Conservation (phyloP, 1,140 invertebrate species). For the Cotesia typhae region DNA sequence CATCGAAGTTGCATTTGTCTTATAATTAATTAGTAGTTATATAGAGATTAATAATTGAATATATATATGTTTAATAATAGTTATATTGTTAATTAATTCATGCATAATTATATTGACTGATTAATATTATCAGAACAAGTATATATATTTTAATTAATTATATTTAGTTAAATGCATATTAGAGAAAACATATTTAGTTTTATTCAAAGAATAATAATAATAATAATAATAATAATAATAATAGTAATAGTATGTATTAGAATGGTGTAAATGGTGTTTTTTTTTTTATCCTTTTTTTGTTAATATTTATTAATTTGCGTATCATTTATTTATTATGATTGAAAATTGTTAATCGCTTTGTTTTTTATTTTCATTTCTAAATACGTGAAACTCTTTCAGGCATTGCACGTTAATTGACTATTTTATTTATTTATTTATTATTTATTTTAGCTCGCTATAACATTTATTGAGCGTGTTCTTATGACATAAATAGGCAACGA, state of each 20-base stretch:
- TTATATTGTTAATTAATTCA: too few species aligned
- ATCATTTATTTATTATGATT: conserved; percentile 1
- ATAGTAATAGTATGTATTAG: neutral
- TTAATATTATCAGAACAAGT: too few species aligned
- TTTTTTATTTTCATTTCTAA: conserved; percentile 12
- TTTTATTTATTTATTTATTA: conserved; percentile 41
- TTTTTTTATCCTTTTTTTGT: neutral
- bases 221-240: neutral
- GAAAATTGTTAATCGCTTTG: neutral
- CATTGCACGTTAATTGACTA: conserved; percentile 62
- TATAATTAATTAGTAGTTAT: too few species aligned
- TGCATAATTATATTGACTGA: too few species aligned
- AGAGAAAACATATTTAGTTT: conserved; percentile 13
- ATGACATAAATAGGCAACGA: conserved; percentile 60
- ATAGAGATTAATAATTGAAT: too few species aligned
- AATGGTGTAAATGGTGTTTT: conserved; percentile 2
- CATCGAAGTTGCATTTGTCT: too few species aligned
- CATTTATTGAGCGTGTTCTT: conserved; percentile 63
- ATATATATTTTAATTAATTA: neutral
- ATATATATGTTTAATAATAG: too few species aligned
- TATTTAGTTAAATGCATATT: conserved; percentile 16
- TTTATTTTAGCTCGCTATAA: conserved; percentile 51
- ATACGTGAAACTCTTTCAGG: conserved; percentile 50
- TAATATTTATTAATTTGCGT: neutral
- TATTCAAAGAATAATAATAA: too few species aligned